Evolutionary conservation across 2,888 invertebrate species (phyloP), one percentile per base, ranked within the genome.

Genomic region (Alentia gelatinosa): DNA sequence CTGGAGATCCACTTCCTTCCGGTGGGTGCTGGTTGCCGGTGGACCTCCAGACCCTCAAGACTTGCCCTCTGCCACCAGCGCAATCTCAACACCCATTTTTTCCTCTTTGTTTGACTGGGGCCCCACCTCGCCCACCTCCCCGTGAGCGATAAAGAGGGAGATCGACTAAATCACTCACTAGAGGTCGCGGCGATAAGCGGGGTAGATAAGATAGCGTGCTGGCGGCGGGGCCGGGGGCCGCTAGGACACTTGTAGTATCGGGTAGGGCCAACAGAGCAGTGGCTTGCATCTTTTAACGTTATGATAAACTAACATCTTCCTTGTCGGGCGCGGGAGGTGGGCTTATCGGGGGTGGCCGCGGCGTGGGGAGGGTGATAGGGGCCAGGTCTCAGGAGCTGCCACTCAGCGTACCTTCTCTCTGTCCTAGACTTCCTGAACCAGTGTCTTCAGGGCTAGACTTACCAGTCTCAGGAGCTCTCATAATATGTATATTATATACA

Each of bases 261-360:
- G 5, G 68, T 9, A 30, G 68, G 26, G 30, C 3, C 68, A 1
- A 26, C 30, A 26, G 30, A 30, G 26, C 30, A 30, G 68, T 68
- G 68, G 68, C 68, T 68, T 68, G 30, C 68, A 30, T 68, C 68
- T 68, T 68, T 68, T 68, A 68, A 68, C 68, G 15, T 68, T 68
- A 68, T 68, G 68, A 68, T 68, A 68, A 68, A 68, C 68, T 68
- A 68, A 68, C 68, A 68, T 68, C 68, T 68, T 68, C 30, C 30
- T 56, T 56, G 56, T 56, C 56, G 19, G 47, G 9, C 7, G 47
- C 56, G n/a, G 56, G 3, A 56, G 56, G 23, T 9, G 12, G 23
- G 9, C n/a, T 56, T 56, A 56, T 56, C 56, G 3, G 47, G 47
- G 9, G n/a, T n/a, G n/a, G n/a, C n/a, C n/a, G n/a, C n/a, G n/a